These are phyloP conservation scores for Parasteatoda tepidariorum DNA, from an alignment of 1,140 invertebrate genomes.

Conservation along the genomic window DNA sequence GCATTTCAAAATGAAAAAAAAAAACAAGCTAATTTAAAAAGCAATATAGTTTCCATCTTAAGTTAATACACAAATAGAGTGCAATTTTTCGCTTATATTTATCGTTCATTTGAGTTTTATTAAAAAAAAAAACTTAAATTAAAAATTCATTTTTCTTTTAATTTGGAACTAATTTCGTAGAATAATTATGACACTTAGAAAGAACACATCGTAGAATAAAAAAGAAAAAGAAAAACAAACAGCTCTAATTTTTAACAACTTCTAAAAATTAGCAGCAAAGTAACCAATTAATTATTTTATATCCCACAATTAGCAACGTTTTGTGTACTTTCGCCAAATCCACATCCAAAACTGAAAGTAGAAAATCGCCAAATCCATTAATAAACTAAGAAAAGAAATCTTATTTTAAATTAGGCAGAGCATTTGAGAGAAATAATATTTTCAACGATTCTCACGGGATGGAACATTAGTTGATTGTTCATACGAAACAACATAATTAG, in stretches of 20 bases:
- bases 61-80: no score
- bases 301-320: no score
- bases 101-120: no score
- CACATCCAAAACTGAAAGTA: neutral
- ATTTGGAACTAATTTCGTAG: no score
- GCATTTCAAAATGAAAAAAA: no score
- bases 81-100: no score
- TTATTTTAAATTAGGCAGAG: neutral
- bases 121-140: no score
- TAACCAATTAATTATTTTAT: neutral
- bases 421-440: conserved; percentile 30
- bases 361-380: neutral
- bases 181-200: no score
- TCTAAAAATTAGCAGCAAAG: neutral
- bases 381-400: neutral
- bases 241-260: neutral
- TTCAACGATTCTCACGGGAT: conserved; percentile 17
- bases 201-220: neutral
- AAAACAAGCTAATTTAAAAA: no score
- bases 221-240: neutral
- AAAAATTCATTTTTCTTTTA: no score
- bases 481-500: conserved; percentile 43
- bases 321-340: neutral
- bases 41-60: no score
- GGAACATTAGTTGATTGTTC: conserved; percentile 46